Conservation (phyloP, 1,140 invertebrate species). For the Himalopsyche phryganea region DNA sequence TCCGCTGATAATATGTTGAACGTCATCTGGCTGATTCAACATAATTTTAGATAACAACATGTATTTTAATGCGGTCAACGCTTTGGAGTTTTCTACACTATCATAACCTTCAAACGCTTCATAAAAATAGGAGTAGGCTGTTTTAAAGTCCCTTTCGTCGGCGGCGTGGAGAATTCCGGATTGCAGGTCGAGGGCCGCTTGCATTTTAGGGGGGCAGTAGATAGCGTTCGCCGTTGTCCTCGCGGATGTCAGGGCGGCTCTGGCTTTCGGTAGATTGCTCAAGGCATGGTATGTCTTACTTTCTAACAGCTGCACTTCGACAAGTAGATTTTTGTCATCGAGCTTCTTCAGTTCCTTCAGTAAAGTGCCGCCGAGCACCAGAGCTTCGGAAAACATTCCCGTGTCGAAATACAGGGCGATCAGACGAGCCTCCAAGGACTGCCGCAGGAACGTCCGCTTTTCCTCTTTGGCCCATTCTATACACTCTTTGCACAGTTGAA, state of each 20-base stretch:
- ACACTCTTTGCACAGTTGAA: constrained; percentile 91
- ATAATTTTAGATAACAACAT: constrained; percentile 99
- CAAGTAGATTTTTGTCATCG: constrained; percentile 97
- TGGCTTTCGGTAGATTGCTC: constrained; percentile 93
- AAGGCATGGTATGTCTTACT: constrained; percentile 98
- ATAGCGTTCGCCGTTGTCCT: constrained; percentile 99
- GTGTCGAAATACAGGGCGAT: constrained; percentile 95
- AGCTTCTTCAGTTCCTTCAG: constrained; percentile 96
- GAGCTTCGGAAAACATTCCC: constrained; percentile 81
- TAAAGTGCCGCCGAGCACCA: constrained; percentile 78
- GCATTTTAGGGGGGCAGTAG: constrained; percentile 97
- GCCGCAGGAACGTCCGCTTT: constrained; percentile 92
- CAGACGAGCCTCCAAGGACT: constrained; percentile 90
- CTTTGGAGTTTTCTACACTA: constrained; percentile 88
- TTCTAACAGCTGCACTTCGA: constrained; percentile 94
- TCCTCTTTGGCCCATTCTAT: constrained; percentile 99
- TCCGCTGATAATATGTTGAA: constrained; percentile 90
- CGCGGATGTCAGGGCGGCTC: constrained; percentile 95
- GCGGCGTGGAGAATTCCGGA: constrained; percentile 98
- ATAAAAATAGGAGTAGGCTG: constrained; percentile 99
- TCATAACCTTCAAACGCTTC: constrained; percentile 99
- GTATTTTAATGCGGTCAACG: constrained; percentile 93
- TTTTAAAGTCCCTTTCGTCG: constrained; percentile 99
- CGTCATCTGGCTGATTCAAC: constrained; percentile 94
- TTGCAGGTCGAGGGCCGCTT: constrained; percentile 94